These are phyloP conservation scores for Psittacula derbiana DNA, from an alignment of 2,797 vertebrate genomes.

Conservation along the genomic window DNA sequence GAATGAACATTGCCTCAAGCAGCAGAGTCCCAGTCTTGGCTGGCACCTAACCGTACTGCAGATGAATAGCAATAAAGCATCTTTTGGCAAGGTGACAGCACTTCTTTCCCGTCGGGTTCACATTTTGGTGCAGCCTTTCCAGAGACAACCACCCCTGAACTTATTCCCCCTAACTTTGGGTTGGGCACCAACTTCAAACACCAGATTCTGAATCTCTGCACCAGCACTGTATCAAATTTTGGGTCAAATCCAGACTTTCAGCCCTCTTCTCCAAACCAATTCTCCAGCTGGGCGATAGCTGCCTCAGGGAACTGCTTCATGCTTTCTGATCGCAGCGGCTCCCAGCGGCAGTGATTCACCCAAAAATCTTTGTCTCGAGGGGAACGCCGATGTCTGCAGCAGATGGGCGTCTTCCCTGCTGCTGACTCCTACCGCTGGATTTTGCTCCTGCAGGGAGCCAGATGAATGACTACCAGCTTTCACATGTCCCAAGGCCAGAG, in stretches of 20 bases:
- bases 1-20: not conserved
- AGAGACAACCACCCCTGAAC: accelerated
- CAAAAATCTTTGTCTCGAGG: not conserved
- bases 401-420: not conserved
- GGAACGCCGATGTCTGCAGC: not conserved
- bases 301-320: not conserved
- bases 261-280: not conserved
- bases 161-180: not conserved
- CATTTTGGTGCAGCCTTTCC: not conserved
- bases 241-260: not conserved
- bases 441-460: not conserved
- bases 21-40: not conserved
- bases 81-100: not conserved
- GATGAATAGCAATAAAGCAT: not conserved
- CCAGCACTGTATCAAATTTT: not conserved
- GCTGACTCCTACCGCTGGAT: not conserved
- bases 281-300: not conserved
- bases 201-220: not conserved
- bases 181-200: not conserved
- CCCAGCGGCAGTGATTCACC: not conserved
- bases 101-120: not conserved
- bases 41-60: not conserved
- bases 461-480: not conserved
- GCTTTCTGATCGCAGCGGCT: not conserved
- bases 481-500: not conserved